Base-by-base conservation (phyloP, 2,888 invertebrate species). In the Diplazon laetatorius region DNA sequence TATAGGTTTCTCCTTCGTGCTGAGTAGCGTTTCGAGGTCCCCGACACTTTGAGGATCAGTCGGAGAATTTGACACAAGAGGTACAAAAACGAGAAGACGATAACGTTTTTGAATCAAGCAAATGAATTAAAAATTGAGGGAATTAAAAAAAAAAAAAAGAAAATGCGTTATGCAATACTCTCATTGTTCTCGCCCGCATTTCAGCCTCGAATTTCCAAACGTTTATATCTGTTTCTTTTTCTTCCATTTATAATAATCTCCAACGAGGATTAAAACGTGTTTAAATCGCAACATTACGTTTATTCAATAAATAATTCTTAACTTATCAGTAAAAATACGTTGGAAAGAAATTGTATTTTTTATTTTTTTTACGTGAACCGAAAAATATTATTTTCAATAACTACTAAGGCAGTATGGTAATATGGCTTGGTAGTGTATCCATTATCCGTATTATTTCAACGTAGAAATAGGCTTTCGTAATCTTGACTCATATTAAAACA, bases 321-420 rank as follows among this genome's bases (percentile, higher is more conserved):
- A 74, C 70, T 77, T 73, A 78, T 71, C 44, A 42, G 8, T 14
- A 55, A 55, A 16, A n/a, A 14, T 30, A 55, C 55, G 14, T 30
- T 30, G 2, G 30, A 30, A 30, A 30, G 6, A 6, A 30, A 30
- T 30, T 30, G 4, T 30, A 30, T 30, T 30, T 63, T 70, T 25
- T 60, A 50, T 46, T 60, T 70, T 30, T 30, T 30, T 30, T 30
- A 5, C 30, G 44, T 44, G 48, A 37, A 50, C 52, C 22, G 65
- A 60, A 76, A 75, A 77, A 80, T 82, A 80, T 71, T 48, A 76
- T 65, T 63, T 87, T 87, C 86, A 86, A 87, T 86, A 81, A 87
- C 88, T 89, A 88, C 87, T 89, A 89, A 89, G 89, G 89, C 89
- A 89, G 88, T 89, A 89, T 87, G 89, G 89, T 85, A 89, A 88